phyloP scores from a whole-genome alignment of 2,113 vertebrate genomes.

The Anseranas semipalmata region DNA sequence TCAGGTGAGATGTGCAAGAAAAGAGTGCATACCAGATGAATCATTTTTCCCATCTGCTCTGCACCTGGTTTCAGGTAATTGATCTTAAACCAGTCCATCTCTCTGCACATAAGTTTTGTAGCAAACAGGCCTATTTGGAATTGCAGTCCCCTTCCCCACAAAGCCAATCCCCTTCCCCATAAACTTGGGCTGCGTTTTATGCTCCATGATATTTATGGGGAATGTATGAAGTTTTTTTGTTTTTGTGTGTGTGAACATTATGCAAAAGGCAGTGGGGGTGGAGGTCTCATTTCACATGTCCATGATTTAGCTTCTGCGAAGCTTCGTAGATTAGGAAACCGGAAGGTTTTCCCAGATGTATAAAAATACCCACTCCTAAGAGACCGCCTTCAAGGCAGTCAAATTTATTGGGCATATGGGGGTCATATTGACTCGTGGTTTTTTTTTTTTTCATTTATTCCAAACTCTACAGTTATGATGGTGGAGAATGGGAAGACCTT shows the following conservation, averaged over 20 bases:
- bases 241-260: not conserved
- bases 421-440: not conserved
- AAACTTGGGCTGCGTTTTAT: not conserved
- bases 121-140: not conserved
- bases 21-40: not conserved
- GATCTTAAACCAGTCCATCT: not conserved
- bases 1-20: conserved; percentile 25
- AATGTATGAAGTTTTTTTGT: not conserved
- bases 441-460: not conserved
- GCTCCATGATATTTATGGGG: not conserved
- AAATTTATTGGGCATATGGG: not conserved
- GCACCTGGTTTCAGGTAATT: conserved; percentile 35
- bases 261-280: not conserved
- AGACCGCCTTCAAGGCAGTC: not conserved
- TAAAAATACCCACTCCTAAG: not conserved
- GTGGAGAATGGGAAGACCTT: not conserved
- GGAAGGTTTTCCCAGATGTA: not conserved
- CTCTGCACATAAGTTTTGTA: not conserved
- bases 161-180: not conserved
- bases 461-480: not conserved
- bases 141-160: not conserved
- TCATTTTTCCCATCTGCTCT: conserved; percentile 2
- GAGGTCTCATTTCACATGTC: not conserved
- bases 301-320: not conserved
- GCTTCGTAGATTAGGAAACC: not conserved